Base-by-base conservation (phyloP, 1,140 invertebrate species). In the Phortica variegata region DNA sequence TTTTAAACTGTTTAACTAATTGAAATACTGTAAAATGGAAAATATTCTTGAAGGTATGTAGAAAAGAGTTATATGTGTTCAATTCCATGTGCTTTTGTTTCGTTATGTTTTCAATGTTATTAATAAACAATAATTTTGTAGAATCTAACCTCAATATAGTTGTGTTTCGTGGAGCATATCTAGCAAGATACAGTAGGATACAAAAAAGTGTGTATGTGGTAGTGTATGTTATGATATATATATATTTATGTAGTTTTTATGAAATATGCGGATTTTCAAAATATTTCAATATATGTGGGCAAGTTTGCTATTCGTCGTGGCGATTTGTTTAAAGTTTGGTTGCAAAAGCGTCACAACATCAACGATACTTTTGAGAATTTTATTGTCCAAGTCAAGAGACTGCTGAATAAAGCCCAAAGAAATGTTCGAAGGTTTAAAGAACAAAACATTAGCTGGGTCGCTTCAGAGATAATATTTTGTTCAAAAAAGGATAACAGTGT, bases 371-470 rank as follows among this genome's bases (percentile, higher is more conserved):
- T 31, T 7, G 5, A 36, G 16, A 36, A 36, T 36, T 36, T 16
- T 36, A 16, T 36, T 36, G 6, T 16, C 6, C 12, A 36, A 13
- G 33, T 16, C 16, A 36, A 36, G 16, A 36, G 12, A 16, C 33
- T 36, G 33, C 33, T 36, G 13, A 36, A 36, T 36, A 36, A 36
- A 36, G 33, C 33, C 23, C 33, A 36, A 36, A 36, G 33, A 36
- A 36, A 36, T 36, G 33, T 12, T 36, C 33, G 33, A 26, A 5
- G 10, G 33, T 5, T 36, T 7, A 16, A 7, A 36, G 12, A 36
- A 36, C 33, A 7, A 36, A 7, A 36, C 13, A 13, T 36, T 36
- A 36, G 33, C 33, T 26, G 10, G 23, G 5, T 26, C 10, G 23
- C 10, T 6, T 26, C 23, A 26, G 23, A 26, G 5, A 6, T 36